Percentiles rank a stretch among this genome's conserved stretches.
phyloP scores from a whole-genome alignment of 2,797 vertebrate genomes.

The Ceryle rudis region DNA sequence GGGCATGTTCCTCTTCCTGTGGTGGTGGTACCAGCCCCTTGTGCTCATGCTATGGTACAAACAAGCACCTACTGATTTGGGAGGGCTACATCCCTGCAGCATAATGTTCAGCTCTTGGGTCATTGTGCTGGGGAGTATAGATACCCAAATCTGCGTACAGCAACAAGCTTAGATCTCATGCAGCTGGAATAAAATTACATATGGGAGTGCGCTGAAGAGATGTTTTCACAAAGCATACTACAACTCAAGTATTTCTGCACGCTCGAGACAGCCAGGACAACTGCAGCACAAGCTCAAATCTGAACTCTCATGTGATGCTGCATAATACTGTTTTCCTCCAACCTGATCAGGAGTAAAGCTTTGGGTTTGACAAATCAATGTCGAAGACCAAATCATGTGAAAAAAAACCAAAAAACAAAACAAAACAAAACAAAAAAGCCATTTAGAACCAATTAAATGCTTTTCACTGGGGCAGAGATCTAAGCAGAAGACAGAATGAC shows the following conservation, averaged over 20 bases:
- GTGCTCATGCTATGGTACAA: neutral
- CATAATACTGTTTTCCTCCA: neutral
- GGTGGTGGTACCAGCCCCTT: neutral
- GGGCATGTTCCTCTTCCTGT: neutral
- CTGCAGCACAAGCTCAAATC: neutral
- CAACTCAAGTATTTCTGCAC: neutral
- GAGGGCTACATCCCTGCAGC: neutral
- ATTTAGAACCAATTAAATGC: neutral
- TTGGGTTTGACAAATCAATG: neutral
- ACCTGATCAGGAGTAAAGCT: neutral
- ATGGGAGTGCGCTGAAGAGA: neutral
- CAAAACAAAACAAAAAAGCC: neutral
- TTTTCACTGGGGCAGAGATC: neutral
- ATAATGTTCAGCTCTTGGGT: accelerated
- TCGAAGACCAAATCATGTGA: neutral
- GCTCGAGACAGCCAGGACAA: neutral
- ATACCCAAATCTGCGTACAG: neutral
- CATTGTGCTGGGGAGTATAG: neutral
- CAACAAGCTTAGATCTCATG: neutral
- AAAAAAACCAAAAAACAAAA: neutral
- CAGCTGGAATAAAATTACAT: neutral
- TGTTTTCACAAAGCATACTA: neutral
- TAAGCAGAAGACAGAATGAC: neutral
- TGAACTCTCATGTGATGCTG: accelerated
- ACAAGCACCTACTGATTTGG: neutral